These are phyloP conservation scores for Raja brachyura DNA, from an alignment of 2,113 vertebrate genomes.

Conservation along the genomic window DNA sequence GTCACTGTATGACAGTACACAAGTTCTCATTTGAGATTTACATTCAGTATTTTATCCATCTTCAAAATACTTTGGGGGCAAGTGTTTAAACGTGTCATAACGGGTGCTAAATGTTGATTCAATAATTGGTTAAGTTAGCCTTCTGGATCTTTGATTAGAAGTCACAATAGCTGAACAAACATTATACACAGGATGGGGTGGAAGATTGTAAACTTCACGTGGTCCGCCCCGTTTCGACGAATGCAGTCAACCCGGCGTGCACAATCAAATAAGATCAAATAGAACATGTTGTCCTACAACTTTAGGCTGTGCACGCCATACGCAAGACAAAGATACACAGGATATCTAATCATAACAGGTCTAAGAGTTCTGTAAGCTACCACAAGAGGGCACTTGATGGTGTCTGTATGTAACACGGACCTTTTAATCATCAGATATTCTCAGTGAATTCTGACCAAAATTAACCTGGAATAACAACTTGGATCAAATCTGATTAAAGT, in stretches of 20 bases:
- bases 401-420: not conserved
- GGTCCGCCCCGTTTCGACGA: too few relatives aligned
- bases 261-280: too few relatives aligned
- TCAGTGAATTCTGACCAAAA: not conserved
- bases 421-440: not conserved
- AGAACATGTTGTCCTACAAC: too few relatives aligned
- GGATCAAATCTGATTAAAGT: not conserved
- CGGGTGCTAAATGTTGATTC: not conserved
- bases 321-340: too few relatives aligned
- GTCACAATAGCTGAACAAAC: not conserved
- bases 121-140: not conserved
- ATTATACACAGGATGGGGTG: too few relatives aligned
- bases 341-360: not conserved
- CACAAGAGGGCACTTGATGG: conserved; percentile 29
- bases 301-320: too few relatives aligned
- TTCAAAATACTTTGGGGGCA: too few relatives aligned
- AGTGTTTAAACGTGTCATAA: not conserved
- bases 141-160: not conserved
- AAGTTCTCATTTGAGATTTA: not conserved
- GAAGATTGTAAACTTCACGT: too few relatives aligned
- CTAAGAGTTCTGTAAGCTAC: not conserved
- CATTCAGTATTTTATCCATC: not conserved
- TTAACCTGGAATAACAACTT: not conserved
- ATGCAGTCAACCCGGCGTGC: too few relatives aligned
- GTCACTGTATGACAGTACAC: not conserved